Conservation (phyloP, 2,113 vertebrate species). For the Chloebia gouldiae region DNA sequence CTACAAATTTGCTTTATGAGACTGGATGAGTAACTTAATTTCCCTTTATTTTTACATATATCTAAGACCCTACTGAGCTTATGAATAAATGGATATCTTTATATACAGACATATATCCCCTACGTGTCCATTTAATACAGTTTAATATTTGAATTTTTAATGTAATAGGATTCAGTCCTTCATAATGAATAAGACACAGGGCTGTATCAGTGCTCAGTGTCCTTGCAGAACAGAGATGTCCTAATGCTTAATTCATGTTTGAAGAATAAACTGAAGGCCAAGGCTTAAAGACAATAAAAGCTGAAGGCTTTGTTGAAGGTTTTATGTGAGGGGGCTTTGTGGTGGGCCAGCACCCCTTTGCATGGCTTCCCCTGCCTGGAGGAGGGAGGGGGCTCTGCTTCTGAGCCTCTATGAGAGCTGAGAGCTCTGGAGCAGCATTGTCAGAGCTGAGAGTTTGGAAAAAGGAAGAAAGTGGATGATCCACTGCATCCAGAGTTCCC, state of each 20-base stretch:
- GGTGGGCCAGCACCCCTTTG: not conserved
- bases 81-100: conserved; percentile 19
- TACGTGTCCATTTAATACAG: not conserved
- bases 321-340: not conserved
- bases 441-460: not conserved
- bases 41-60: not conserved
- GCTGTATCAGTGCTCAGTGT: not conserved
- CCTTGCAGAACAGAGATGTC: not conserved
- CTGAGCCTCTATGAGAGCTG: fast-evolving
- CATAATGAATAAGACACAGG: conserved; percentile 14
- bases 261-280: not conserved
- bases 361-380: not conserved
- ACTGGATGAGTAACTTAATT: not conserved
- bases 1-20: not conserved
- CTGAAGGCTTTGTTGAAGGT: not conserved
- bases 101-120: not conserved
- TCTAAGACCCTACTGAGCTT: not conserved
- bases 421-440: not conserved
- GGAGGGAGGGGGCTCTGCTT: not conserved
- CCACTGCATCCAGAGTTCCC: fast-evolving
- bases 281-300: not conserved
- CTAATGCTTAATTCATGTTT: conserved; percentile 15
- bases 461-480: not conserved
- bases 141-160: conserved; percentile 43
- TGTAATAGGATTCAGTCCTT: not conserved